phyloP scores from a whole-genome alignment of 1,140 invertebrate species.

The Goniozus legneri region DNA sequence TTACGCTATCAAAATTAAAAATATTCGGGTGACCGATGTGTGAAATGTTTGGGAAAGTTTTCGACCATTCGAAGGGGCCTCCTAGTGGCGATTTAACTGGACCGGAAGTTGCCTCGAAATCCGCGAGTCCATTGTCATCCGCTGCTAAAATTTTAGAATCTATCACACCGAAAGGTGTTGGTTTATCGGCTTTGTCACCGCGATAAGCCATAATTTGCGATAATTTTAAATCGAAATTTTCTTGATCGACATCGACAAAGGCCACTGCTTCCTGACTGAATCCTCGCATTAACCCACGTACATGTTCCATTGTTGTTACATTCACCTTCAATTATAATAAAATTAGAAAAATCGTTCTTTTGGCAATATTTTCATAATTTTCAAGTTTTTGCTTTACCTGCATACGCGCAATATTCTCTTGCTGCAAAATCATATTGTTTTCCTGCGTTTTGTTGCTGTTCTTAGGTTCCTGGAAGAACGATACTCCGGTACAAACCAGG shows the following conservation, averaged over 20 bases:
- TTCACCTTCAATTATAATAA: constrained; percentile 57
- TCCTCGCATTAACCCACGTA: constrained; percentile 53
- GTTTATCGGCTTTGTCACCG: constrained; percentile 31
- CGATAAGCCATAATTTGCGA: constrained; percentile 30
- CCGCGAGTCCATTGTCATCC: constrained; percentile 26
- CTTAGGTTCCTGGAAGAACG: constrained; percentile 65
- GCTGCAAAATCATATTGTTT: background rate
- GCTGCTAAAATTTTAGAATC: constrained; percentile 36
- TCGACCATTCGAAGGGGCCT: constrained; percentile 71
- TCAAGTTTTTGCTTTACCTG: constrained; percentile 16
- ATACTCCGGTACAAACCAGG: constrained; percentile 78
- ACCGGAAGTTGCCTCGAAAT: constrained; percentile 40
- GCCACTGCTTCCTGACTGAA: constrained; percentile 46
- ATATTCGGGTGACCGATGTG: constrained; percentile 76
- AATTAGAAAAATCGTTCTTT: too few relatives aligned
- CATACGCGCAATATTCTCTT: background rate
- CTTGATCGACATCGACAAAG: constrained; percentile 54
- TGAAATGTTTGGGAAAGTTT: constrained; percentile 57
- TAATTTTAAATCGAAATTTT: constrained; percentile 34
- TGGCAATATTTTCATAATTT: constrained; percentile 16
- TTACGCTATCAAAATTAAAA: constrained; percentile 67
- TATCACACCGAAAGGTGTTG: constrained; percentile 42
- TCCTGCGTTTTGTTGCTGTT: background rate
- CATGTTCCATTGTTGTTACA: constrained; percentile 52
- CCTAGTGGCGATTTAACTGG: constrained; percentile 24